phyloP scores from a whole-genome alignment of 2,113 vertebrate genomes.

The Takifugu bimaculatus region DNA sequence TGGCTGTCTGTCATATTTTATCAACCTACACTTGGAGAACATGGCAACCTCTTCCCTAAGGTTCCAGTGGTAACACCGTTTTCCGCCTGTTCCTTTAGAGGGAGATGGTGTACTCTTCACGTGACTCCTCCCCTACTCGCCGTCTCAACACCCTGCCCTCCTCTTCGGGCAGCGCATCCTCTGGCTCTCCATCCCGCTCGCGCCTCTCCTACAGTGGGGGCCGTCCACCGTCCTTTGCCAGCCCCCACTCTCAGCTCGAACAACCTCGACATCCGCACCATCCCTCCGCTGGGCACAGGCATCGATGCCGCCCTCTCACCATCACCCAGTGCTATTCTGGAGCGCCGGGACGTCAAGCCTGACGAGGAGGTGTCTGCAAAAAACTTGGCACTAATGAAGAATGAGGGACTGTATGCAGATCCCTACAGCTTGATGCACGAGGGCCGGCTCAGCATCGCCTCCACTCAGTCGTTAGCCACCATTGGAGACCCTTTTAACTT shows the following conservation, averaged over 20 bases:
- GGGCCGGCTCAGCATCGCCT: constrained; percentile 92
- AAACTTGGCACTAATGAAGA: constrained; percentile 92
- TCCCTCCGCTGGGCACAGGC: constrained; percentile 73
- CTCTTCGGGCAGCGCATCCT: constrained; percentile 69
- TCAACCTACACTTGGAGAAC: constrained; percentile 5
- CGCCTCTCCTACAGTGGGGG: constrained; percentile 91
- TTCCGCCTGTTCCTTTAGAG: constrained; percentile 71
- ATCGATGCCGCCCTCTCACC: constrained; percentile 82
- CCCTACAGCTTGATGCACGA: constrained; percentile 93
- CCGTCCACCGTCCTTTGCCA: constrained; percentile 87
- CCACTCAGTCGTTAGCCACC: constrained; percentile 85
- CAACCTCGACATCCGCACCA: constrained; percentile 72
- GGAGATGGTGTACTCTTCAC: constrained; percentile 94
- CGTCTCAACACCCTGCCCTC: constrained; percentile 91
- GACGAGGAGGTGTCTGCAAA: constrained; percentile 92
- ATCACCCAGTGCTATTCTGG: constrained; percentile 95
- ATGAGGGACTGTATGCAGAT: constrained; percentile 89
- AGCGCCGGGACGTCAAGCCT: constrained; percentile 93
- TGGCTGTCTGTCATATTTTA: neutral
- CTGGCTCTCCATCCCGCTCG: constrained; percentile 88
- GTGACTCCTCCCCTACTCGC: constrained; percentile 93
- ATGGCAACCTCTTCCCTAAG: constrained; percentile 4
- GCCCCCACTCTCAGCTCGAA: constrained; percentile 77
- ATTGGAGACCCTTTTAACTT: constrained; percentile 90
- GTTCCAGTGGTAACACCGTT: constrained; percentile 47